Percentiles rank a stretch among this genome's conserved stretches.
Evolutionary conservation across 2,113 vertebrate species (phyloP).

Genomic region (Periophthalmodon schlosseri): DNA sequence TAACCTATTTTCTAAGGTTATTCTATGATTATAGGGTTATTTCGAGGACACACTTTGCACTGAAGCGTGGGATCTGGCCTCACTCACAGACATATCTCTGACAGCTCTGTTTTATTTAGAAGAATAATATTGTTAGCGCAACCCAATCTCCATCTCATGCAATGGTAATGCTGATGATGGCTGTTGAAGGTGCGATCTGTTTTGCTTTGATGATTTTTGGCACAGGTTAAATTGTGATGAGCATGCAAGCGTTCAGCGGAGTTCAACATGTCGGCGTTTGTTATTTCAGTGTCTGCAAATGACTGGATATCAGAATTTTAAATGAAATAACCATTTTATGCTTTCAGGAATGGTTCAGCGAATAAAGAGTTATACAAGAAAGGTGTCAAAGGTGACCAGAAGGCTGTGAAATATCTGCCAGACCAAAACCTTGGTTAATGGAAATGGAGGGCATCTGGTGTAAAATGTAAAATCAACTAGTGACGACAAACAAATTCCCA

Average conservation of each 20-base stretch:
- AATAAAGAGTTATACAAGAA: not conserved
- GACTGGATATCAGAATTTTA: not conserved
- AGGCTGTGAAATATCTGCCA: not conserved
- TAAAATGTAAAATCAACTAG: too few relatives aligned
- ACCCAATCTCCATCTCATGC: slow-evolving; percentile 19
- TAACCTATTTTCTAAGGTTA: slow-evolving; percentile 28
- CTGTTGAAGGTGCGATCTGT: not conserved
- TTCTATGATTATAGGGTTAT: slow-evolving; percentile 15
- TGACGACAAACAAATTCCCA: too few relatives aligned
- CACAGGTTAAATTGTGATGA: slow-evolving; percentile 5
- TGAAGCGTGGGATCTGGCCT: slow-evolving; percentile 12
- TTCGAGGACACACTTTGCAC: slow-evolving; percentile 22
- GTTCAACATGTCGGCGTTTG: slow-evolving; percentile 3
- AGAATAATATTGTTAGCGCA: slow-evolving; percentile 13
- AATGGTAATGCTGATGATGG: slow-evolving; percentile 4
- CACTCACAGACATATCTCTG: slow-evolving; percentile 29
- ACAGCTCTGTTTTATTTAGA: slow-evolving; percentile 34
- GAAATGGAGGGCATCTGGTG: not conserved
- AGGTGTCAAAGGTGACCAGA: not conserved
- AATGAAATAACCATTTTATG: not conserved
- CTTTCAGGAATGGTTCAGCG: not conserved
- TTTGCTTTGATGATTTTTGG: slow-evolving; percentile 23
- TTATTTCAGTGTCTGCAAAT: slow-evolving; percentile 14
- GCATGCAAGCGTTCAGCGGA: not conserved
- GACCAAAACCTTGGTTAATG: not conserved